phyloP scores from a whole-genome alignment of 2,113 vertebrate genomes.

The Sula dactylatra region DNA sequence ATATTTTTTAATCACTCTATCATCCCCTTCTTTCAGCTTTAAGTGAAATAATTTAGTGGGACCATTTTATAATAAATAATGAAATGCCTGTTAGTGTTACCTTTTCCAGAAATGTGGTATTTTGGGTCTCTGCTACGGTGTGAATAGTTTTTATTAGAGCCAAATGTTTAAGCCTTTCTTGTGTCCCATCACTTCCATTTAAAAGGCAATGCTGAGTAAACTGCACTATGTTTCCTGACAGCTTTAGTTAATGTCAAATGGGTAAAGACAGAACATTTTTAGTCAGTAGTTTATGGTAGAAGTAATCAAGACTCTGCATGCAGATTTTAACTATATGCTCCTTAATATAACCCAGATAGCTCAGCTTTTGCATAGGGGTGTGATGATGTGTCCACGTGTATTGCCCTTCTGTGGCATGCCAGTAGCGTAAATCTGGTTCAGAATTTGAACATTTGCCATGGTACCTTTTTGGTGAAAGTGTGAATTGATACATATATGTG shows the following conservation, averaged over 20 bases:
- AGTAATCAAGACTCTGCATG: not conserved
- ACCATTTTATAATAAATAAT: not conserved
- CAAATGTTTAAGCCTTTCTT: constrained; percentile 36
- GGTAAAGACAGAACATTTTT: constrained; percentile 36
- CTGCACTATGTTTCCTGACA: constrained; percentile 55
- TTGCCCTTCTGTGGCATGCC: not conserved
- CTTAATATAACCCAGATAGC: not conserved
- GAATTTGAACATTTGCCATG: not conserved
- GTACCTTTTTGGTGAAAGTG: not conserved
- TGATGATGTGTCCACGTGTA: not conserved
- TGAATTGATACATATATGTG: not conserved
- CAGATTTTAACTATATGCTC: constrained; percentile 28
- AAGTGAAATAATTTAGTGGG: not conserved
- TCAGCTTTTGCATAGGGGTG: not conserved
- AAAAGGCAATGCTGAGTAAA: constrained; percentile 49
- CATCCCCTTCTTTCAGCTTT: not conserved
- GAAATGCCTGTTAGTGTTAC: not conserved
- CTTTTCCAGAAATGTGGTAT: not conserved
- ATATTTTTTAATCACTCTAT: not conserved
- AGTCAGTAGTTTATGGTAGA: constrained; percentile 33
- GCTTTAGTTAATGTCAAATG: constrained; percentile 46
- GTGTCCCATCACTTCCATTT: constrained; percentile 43
- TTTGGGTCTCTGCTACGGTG: not conserved
- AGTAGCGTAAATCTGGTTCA: not conserved
- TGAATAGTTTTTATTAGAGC: not conserved